phyloP scores from a whole-genome alignment of 2,888 invertebrate species.

The Caenorhabditis sulstoni region DNA sequence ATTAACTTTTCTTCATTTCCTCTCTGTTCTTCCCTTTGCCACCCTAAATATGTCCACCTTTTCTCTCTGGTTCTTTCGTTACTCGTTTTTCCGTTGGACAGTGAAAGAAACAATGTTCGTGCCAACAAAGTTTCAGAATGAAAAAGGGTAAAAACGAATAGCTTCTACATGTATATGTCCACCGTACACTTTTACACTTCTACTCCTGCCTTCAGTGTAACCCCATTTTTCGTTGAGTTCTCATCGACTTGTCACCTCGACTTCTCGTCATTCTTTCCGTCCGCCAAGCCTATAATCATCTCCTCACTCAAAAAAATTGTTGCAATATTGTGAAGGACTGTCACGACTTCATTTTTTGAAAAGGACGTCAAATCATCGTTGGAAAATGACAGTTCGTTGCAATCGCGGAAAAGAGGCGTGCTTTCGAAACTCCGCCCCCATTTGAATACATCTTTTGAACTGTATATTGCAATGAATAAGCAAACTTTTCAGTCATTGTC shows the following conservation, averaged over 20 bases:
- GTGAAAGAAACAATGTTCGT: not conserved
- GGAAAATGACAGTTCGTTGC: slow-evolving; percentile 29
- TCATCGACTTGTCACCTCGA: slow-evolving; percentile 31
- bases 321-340: slow-evolving; percentile 20
- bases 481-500: slow-evolving; percentile 24
- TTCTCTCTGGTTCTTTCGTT: not conserved
- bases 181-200: slow-evolving; percentile 3
- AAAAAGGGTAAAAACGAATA: not conserved
- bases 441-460: slow-evolving; percentile 28
- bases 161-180: not conserved
- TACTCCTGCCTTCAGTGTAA: slow-evolving; percentile 2
- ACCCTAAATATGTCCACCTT: not conserved
- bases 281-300: slow-evolving; percentile 55
- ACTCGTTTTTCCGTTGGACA: slow-evolving; percentile 13
- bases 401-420: slow-evolving; percentile 1
- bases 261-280: slow-evolving; percentile 30
- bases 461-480: slow-evolving; percentile 41
- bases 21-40: not conserved
- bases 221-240: not conserved
- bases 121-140: not conserved
- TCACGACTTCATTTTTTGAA: slow-evolving; percentile 43
- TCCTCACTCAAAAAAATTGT: slow-evolving; percentile 51
- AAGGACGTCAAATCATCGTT: slow-evolving; percentile 39
- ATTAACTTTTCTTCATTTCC: slow-evolving; percentile 44
- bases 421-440: slow-evolving; percentile 14